Base-by-base conservation (phyloP, 2,797 vertebrate genomes). In the Sebastes taczanowskii region DNA sequence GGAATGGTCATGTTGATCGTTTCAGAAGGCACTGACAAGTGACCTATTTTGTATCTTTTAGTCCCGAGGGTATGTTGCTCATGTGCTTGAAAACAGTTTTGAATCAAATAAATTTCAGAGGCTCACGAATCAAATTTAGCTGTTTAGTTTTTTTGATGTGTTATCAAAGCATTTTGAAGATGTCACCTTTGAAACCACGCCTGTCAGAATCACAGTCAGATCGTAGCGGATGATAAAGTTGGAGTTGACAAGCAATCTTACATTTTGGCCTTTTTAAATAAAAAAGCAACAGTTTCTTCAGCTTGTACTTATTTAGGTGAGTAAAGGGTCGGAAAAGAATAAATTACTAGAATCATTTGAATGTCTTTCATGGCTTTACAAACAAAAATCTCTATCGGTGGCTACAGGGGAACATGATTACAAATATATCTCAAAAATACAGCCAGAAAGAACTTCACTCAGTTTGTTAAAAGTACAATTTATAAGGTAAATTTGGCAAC, bases 161-260 rank as follows among this genome's bases (percentile, higher is more conserved):
- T 35, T 80, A 69, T 85, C 80, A 87, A 69, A 86, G 55, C 49
- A 32, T 67, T 76, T 71, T 56, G 35, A 69, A 56, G 71, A 60
- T 46, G 62, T 64, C 78, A 72, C 74, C 62, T 46, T 69, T 68
- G 34, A 83, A 80, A 69, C 60, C 9, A 2, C 2, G 18, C 65
- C 83, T 87, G 82, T 83, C 78, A 88, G 68, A 81, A 66, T 11
- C 2, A 34, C 56, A 82, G 72, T 88, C 66, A 64, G 64, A 42
- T 29, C 16, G 46, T 29, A 22, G 27, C 6, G 2, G 11, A 46
- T 59, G 34, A 68, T 63, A 18, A 72, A 78, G 64, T 74, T 27
- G 27, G 64, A 52, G 68, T 6, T 84, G 85, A 77, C 76, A 72
- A 78, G 63, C 62, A 25, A 84, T 75, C 63, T 75, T 76, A 64